These are phyloP conservation scores for Clarias pachynema DNA, from an alignment of 2,797 vertebrate genomes.

Conservation along the genomic window DNA sequence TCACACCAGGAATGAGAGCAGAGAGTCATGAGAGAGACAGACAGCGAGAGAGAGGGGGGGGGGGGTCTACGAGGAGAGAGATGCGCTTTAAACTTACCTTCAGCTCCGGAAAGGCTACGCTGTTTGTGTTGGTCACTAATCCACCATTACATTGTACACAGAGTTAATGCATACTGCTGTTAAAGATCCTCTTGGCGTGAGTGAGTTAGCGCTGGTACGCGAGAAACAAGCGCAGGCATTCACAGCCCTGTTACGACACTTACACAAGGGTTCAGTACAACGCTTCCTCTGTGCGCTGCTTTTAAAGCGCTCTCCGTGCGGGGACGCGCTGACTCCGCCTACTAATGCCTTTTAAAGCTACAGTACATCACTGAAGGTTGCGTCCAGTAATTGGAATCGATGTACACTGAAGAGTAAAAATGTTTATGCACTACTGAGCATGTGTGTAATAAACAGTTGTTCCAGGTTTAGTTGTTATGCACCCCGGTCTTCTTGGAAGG, in stretches of 20 bases:
- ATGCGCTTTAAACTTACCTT: constrained; percentile 68
- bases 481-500: too few relatives aligned
- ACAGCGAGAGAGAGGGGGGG: neutral
- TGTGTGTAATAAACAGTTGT: neutral
- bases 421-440: neutral
- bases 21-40: neutral
- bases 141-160: constrained; percentile 36
- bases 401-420: neutral
- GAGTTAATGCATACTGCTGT: constrained; percentile 39
- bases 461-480: too few relatives aligned
- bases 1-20: neutral
- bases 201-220: constrained; percentile 58
- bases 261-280: constrained; percentile 47
- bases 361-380: constrained; percentile 28
- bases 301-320: constrained; percentile 64
- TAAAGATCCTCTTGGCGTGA: constrained; percentile 39
- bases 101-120: constrained; percentile 38
- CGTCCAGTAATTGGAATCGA: neutral
- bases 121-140: constrained; percentile 47
- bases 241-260: constrained; percentile 39
- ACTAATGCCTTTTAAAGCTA: constrained; percentile 70
- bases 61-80: neutral
- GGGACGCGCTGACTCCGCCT: constrained; percentile 66
- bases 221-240: constrained; percentile 48
- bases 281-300: constrained; percentile 57